Conservation (phyloP, 2,888 invertebrate species). For the Oxyteleia sp. region DNA sequence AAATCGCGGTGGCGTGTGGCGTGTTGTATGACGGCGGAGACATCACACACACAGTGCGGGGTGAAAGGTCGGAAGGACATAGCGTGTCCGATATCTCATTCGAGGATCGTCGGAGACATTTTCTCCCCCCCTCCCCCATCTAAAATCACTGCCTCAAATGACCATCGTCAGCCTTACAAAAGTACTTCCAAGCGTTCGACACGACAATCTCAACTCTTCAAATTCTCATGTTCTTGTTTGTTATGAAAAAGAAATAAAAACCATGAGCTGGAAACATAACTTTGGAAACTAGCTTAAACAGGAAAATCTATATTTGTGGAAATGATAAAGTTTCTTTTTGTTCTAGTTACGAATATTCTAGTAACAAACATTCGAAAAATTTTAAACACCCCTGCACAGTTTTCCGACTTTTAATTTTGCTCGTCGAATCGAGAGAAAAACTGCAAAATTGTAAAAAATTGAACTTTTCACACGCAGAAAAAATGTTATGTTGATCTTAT, state of each 20-base stretch:
- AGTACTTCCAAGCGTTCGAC: constrained; percentile 59
- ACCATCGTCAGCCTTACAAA: constrained; percentile 82
- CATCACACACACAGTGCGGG: constrained; percentile 61
- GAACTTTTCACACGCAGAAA: too few relatives aligned
- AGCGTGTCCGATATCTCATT: constrained; percentile 87
- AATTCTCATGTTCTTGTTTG: constrained; percentile 53
- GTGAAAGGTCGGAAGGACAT: constrained; percentile 76
- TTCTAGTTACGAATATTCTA: not conserved
- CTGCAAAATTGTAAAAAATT: too few relatives aligned
- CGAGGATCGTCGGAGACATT: constrained; percentile 87
- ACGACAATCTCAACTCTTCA: constrained; percentile 58
- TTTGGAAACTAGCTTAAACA: not conserved
- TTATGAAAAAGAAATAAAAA: constrained; percentile 47
- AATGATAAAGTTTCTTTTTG: not conserved
- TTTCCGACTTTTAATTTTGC: too few relatives aligned
- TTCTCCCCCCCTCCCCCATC: constrained; percentile 83
- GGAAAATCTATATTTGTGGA: constrained; percentile 26
- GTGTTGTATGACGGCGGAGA: constrained; percentile 48
- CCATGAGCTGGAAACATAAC: constrained; percentile 14
- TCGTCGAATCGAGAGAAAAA: too few relatives aligned
- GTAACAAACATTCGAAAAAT: too few relatives aligned
- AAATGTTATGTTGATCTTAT: too few relatives aligned
- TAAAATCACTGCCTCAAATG: constrained; percentile 85
- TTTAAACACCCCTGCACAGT: too few relatives aligned
- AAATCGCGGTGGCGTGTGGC: constrained; percentile 50